phyloP scores from a whole-genome alignment of 2,888 invertebrate species.

The Listrodromus nycthemerus region DNA sequence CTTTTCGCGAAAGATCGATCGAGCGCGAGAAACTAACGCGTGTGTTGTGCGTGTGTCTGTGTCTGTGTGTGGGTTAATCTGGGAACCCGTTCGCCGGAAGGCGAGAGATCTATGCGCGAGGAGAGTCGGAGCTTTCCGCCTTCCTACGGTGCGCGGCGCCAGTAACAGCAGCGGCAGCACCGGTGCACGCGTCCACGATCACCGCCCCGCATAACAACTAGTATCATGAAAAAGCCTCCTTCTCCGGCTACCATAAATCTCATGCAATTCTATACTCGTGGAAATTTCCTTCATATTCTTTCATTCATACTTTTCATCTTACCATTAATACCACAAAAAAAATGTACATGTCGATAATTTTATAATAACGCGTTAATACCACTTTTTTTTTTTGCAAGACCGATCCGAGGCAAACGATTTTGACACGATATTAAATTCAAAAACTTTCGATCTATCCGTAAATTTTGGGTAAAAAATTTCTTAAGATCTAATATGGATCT shows the following conservation, averaged over 20 bases:
- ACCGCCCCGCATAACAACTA: slow-evolving; percentile 39
- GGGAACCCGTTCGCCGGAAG: slow-evolving; percentile 79
- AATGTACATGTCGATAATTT: background rate
- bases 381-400: too few relatives aligned
- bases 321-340: background rate
- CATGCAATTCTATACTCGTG: slow-evolving; percentile 10
- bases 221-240: slow-evolving; percentile 4
- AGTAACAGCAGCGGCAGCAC: slow-evolving; percentile 44
- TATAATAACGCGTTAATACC: too few relatives aligned
- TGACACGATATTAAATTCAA: too few relatives aligned
- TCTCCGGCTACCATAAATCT: slow-evolving; percentile 13
- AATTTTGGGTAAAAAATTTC: too few relatives aligned
- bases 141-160: slow-evolving; percentile 76
- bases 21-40: slow-evolving; percentile 46
- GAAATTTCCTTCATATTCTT: background rate
- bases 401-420: too few relatives aligned
- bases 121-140: slow-evolving; percentile 74
- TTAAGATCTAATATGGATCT: too few relatives aligned
- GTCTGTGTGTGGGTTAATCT: slow-evolving; percentile 78
- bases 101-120: slow-evolving; percentile 71
- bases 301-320: slow-evolving; percentile 12
- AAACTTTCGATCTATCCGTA: too few relatives aligned
- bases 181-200: slow-evolving; percentile 67
- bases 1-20: slow-evolving; percentile 79
- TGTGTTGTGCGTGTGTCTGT: slow-evolving; percentile 35